Base-by-base conservation (phyloP, 2,888 invertebrate genomes). In the Altica lythri region DNA sequence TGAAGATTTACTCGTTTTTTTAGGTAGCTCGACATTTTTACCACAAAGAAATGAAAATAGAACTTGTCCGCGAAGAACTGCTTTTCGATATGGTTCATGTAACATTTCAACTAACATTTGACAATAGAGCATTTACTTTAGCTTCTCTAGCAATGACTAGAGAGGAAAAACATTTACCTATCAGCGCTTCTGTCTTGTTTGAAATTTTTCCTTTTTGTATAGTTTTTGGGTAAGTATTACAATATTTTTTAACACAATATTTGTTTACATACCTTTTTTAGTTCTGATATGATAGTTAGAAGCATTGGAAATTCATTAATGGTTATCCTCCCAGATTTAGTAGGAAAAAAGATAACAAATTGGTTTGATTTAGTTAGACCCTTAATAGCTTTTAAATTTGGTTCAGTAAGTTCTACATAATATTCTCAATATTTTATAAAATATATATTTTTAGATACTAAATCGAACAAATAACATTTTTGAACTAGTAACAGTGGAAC, bases 161-260 rank as follows among this genome's bases (percentile, higher is more conserved):
- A 22, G 92, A 92, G 69, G 92, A 93, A 72, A 91, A 91, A 74
- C 91, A 91, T 75, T 77, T 94, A 64, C 93, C 94, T 4, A 90
- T 94, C 63, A 89, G 89, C 70, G 92, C 93, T 0, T 88, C 91
- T 6, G 89, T 95, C 17, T 81, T 97, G 37, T 95, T 97, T 69
- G 95, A 97, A 75, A 93, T 97, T 71, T 98, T 98, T 75, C 97
- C 98, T 1, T 98, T 98, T 81, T 95, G 95, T 78, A 90, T 98
- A 63, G 95, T 96, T 32, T 97, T 97, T 76, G 92, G 93, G 89
- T 92, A 77, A 80, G 84, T 80, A 35, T 19, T 8, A 8, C n/a
- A n/a, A 19, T n/a, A 16, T 43, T 10, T 10, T 38, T 14, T 18
- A 5, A 18, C 17, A 9, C 3, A 12, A 8, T 37, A 5, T 37